Evolutionary conservation across 1,140 invertebrate species (phyloP), one percentile per base, ranked within the genome.

Genomic region (Temnothorax curvispinosus): DNA sequence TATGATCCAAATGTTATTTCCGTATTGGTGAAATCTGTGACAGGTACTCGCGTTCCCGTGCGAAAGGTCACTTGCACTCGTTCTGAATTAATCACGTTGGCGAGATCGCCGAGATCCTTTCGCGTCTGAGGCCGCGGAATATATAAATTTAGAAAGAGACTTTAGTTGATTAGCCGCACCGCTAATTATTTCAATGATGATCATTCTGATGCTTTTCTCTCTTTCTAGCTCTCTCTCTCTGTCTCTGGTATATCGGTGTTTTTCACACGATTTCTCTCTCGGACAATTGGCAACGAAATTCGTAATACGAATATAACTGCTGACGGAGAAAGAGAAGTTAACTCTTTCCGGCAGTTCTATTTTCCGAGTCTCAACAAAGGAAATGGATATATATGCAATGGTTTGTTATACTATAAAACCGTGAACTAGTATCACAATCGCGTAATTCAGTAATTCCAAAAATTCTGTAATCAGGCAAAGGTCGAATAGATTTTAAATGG

Each of bases 241-340:
- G 27, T 27, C 27, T 27, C 27, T 8, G 41, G n/a, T 32, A 54
- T 54, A 35, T 50, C 47, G 15, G 9, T n/a, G 11, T n/a, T 15
- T 27, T 75, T 76, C 72, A 11, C 52, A 76, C 72, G 54, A 27
- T 76, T 76, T 76, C 38, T 76, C 38, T 76, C n/a, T 58, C 38
- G 35, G 35, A 76, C 35, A 38, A 58, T 76, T 21, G 38, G 27
- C 35, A 58, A 41, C n/a, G 54, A 58, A 38, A 76, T 44, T 41
- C 15, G n/a, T n/a, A n/a, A 41, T 41, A 54, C 35, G 9, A 76
- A 50, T 56, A n/a, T n/a, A n/a, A 54, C 41, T 75, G 5, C 52
- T 38, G 2, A 56, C 9, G n/a, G 18, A 54, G 35, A 56, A 54
- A 74, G 27, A 74, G 18, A 52, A 38, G 6, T n/a, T n/a, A 6